Evolutionary conservation across 1,140 invertebrate genomes (phyloP).

Genomic region (Neomicropteryx cornuta): DNA sequence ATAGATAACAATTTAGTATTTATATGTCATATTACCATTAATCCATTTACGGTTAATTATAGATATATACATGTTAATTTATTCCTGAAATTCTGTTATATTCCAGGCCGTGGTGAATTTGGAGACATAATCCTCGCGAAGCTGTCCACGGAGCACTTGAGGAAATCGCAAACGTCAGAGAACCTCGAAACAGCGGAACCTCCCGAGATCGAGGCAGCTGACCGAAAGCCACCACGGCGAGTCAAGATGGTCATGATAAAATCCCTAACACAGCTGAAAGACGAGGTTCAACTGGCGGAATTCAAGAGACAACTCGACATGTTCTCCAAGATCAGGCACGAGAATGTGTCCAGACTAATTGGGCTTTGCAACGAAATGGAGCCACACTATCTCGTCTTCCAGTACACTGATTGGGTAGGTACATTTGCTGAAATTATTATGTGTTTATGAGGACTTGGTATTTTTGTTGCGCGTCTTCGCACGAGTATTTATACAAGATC

Average conservation of each 20-base stretch:
- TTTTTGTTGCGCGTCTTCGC: too few relatives aligned
- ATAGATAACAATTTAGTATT: too few relatives aligned
- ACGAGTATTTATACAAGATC: too few relatives aligned
- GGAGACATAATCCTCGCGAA: constrained; percentile 80
- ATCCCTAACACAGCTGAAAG: constrained; percentile 39
- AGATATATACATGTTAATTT: too few relatives aligned
- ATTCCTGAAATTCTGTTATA: too few relatives aligned
- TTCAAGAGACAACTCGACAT: constrained; percentile 82
- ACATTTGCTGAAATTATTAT: constrained; percentile 9
- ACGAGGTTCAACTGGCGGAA: constrained; percentile 65
- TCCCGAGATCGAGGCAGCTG: constrained; percentile 23
- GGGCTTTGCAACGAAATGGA: constrained; percentile 75
- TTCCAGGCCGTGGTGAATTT: constrained; percentile 72
- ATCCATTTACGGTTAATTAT: too few relatives aligned
- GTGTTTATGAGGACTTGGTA: background rate
- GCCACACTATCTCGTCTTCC: constrained; percentile 80
- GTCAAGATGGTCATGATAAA: constrained; percentile 41
- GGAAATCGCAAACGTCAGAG: constrained; percentile 19
- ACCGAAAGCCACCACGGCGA: constrained; percentile 18
- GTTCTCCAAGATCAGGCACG: constrained; percentile 67
- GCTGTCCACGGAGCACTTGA: constrained; percentile 33
- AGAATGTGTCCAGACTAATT: constrained; percentile 65
- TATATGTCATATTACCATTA: too few relatives aligned
- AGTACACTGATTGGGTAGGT: constrained; percentile 86
- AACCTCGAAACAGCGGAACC: constrained; percentile 25